phyloP scores from a whole-genome alignment of 2,113 vertebrate species.

The Thryonomys swinderianus region DNA sequence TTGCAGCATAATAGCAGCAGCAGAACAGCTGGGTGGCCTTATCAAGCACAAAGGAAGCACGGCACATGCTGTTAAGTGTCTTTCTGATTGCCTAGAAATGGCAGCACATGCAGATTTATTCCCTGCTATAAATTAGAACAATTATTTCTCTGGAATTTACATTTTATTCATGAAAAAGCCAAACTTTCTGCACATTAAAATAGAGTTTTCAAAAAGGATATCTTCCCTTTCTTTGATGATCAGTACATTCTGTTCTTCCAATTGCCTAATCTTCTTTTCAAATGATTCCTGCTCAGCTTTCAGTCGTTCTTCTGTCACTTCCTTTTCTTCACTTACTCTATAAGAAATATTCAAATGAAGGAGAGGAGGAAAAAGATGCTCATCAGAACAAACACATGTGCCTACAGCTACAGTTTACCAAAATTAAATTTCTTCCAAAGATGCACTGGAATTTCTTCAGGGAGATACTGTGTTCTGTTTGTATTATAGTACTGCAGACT shows the following conservation, averaged over 20 bases:
- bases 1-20: slow-evolving; percentile 78
- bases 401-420: neutral
- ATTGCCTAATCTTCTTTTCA: slow-evolving; percentile 94
- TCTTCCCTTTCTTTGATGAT: slow-evolving; percentile 96
- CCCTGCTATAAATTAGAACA: slow-evolving; percentile 85
- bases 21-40: slow-evolving; percentile 85
- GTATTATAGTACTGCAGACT: neutral
- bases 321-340: slow-evolving; percentile 97
- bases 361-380: slow-evolving; percentile 26
- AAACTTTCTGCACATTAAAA: slow-evolving; percentile 63
- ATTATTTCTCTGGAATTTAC: slow-evolving; percentile 85
- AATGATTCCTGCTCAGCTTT: slow-evolving; percentile 94
- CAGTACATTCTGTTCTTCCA: slow-evolving; percentile 95
- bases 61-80: slow-evolving; percentile 85
- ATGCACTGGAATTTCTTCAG: neutral
- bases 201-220: slow-evolving; percentile 92
- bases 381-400: slow-evolving; percentile 42
- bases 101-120: slow-evolving; percentile 85
- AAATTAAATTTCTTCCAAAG: slow-evolving; percentile 51
- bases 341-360: slow-evolving; percentile 69
- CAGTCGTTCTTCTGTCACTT: slow-evolving; percentile 93
- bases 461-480: neutral
- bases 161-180: slow-evolving; percentile 77
- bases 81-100: slow-evolving; percentile 84
- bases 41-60: slow-evolving; percentile 84